These are phyloP conservation scores for Dolichotis patagonum DNA, from an alignment of 2,113 vertebrate genomes.

Conservation along the genomic window DNA sequence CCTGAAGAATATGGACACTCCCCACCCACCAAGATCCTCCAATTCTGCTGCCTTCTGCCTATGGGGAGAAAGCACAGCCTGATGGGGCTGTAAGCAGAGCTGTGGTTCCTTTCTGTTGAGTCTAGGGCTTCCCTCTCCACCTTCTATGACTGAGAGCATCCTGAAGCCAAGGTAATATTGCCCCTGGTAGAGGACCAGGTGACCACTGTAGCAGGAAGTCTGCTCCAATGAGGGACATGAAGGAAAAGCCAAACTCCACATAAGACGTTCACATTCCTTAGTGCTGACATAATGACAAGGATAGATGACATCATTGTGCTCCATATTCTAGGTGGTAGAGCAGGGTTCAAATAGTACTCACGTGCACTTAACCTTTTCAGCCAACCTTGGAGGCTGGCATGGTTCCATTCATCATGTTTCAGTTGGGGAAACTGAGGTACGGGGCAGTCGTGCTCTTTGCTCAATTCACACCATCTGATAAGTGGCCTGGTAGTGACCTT, in stretches of 20 bases:
- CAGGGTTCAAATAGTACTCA: neutral
- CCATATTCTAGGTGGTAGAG: neutral
- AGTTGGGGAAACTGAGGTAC: neutral
- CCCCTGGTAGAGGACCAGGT: neutral
- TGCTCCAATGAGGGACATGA: neutral
- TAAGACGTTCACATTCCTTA: neutral
- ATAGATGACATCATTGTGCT: too few relatives aligned
- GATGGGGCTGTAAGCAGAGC: neutral
- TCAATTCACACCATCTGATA: neutral
- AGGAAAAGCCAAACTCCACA: neutral
- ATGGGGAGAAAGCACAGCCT: neutral
- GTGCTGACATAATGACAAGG: neutral
- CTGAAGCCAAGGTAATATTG: neutral
- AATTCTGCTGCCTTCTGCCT: neutral
- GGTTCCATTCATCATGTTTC: neutral
- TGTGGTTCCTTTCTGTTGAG: neutral
- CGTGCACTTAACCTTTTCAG: neutral
- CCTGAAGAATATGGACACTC: neutral
- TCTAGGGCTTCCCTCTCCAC: neutral
- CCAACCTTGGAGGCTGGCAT: neutral
- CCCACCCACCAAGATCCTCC: neutral
- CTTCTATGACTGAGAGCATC: neutral
- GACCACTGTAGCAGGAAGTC: neutral
- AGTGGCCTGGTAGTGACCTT: neutral
- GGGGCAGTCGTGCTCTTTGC: neutral